Conservation (phyloP, 2,797 vertebrate genomes). For the Champsocephalus gunnari region DNA sequence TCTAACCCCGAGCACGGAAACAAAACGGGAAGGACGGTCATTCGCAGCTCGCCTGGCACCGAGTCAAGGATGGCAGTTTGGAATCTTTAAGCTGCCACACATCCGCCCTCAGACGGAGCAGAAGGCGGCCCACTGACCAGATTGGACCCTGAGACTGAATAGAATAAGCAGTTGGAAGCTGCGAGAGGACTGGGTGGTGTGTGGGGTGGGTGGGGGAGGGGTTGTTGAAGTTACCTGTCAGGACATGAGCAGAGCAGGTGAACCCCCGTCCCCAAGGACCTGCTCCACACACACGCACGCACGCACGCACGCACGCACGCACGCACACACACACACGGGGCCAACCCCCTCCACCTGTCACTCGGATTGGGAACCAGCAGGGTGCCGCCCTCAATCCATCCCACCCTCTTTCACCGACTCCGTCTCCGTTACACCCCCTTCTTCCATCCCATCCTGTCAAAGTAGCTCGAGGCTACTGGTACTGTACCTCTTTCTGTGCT, state of each 20-base stretch:
- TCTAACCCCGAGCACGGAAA: conserved; percentile 38
- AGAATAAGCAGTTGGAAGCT: conserved; percentile 54
- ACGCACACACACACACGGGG: conserved; percentile 21
- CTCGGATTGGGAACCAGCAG: conserved; percentile 66
- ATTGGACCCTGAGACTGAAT: conserved; percentile 61
- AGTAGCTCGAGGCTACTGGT: conserved; percentile 40
- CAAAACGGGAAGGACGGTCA: conserved; percentile 33
- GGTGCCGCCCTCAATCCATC: conserved; percentile 56
- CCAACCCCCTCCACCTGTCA: conserved; percentile 77
- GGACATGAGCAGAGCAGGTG: conserved; percentile 84
- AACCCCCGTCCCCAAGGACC: conserved; percentile 81
- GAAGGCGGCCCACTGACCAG: conserved; percentile 63
- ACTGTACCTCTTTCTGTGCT: conserved; percentile 18
- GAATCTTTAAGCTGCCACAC: conserved; percentile 74
- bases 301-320: conserved; percentile 18
- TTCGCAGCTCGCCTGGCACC: conserved; percentile 72
- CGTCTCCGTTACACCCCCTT: conserved; percentile 50
- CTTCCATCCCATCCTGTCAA: conserved; percentile 27
- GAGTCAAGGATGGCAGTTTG: conserved; percentile 83
- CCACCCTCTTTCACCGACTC: conserved; percentile 44
- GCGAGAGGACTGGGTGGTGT: conserved; percentile 42
- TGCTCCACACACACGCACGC: conserved; percentile 25
- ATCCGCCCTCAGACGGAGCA: conserved; percentile 56
- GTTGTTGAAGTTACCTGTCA: conserved; percentile 78
- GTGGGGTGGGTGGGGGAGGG: conserved; percentile 26